Conservation (phyloP, 2,113 vertebrate genomes). For the Gnathonemus echidnorhynchus region DNA sequence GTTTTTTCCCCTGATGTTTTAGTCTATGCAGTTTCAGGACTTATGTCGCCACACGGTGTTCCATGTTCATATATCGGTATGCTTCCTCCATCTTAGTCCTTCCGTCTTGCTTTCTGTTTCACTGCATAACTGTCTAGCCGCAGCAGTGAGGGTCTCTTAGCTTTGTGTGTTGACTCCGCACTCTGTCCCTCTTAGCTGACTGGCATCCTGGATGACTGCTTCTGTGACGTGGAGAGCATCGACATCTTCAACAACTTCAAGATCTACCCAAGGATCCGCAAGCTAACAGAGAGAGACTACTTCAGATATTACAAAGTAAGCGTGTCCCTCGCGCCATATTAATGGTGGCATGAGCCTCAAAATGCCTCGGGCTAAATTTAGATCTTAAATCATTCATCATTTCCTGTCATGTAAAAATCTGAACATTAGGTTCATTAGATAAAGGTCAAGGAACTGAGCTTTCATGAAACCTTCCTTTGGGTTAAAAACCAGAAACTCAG, state of each 20-base stretch:
- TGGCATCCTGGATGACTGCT: constrained; percentile 91
- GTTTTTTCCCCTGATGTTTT: neutral
- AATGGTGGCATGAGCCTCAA: neutral
- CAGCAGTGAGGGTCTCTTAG: neutral
- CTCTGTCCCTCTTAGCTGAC: constrained; percentile 62
- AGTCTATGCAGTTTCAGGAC: neutral
- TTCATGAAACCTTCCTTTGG: neutral
- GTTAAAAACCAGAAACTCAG: neutral
- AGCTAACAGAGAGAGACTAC: constrained; percentile 82
- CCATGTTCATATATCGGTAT: neutral
- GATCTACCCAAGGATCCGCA: constrained; percentile 82
- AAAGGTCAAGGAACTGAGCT: neutral
- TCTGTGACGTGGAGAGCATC: constrained; percentile 93
- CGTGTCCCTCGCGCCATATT: neutral
- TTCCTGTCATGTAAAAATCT: neutral
- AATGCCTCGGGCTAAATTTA: neutral
- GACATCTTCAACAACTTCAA: constrained; percentile 96
- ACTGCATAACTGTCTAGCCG: neutral
- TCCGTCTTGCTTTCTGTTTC: neutral
- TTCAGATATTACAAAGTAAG: constrained; percentile 94
- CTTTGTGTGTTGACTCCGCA: neutral
- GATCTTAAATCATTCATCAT: neutral
- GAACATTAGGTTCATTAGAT: neutral
- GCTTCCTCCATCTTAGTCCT: neutral
- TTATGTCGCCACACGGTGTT: neutral